Evolutionary conservation across 2,888 invertebrate genomes (phyloP), one percentile per base, ranked within the genome.

Genomic region (Harpagoxenus sublaevis): DNA sequence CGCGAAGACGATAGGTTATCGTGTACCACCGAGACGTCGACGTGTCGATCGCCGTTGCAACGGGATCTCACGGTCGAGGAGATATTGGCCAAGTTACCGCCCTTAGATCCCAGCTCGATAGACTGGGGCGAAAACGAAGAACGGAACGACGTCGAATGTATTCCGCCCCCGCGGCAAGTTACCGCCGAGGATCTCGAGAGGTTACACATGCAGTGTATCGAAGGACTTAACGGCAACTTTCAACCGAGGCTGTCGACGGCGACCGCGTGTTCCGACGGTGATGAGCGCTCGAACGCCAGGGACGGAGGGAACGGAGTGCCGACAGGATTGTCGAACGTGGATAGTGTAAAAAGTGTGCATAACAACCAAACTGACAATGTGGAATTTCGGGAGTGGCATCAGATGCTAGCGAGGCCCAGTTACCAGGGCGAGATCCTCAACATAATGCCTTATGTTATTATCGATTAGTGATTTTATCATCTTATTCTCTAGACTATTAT

Each of bases 361-460:
- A 87, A 89, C 79, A 60, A 60, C 71, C 90, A 87, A 83, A 90
- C 90, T 84, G 79, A 79, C 39, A 91, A 92, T 84, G 95, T 95
- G 89, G 96, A 96, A 93, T 99, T 99, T 96, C 96, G 97, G 91
- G 98, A 98, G 96, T 99, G 99, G 98, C 98, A 98, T 95, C 97
- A 99, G 96, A 97, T 98, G 94, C 96, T 97, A 89, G 97, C 97
- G 91, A 96, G 96, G 93, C 96, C 96, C 93, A 97, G 98, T 87
- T 97, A 96, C 93, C 97, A 98, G 94, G 97, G 97, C 94, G 97
- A 98, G 95, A 96, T 96, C 94, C 97, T 99, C 95, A 97, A 98
- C 95, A 98, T 99, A 96, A 97, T 99, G 97, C 99, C 99, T 96
- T 99, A 99, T 96, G 98, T 99, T 96, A 97, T 99, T 95, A 98